phyloP scores from a whole-genome alignment of 2,113 vertebrate species.

The Nycticebus coucang region DNA sequence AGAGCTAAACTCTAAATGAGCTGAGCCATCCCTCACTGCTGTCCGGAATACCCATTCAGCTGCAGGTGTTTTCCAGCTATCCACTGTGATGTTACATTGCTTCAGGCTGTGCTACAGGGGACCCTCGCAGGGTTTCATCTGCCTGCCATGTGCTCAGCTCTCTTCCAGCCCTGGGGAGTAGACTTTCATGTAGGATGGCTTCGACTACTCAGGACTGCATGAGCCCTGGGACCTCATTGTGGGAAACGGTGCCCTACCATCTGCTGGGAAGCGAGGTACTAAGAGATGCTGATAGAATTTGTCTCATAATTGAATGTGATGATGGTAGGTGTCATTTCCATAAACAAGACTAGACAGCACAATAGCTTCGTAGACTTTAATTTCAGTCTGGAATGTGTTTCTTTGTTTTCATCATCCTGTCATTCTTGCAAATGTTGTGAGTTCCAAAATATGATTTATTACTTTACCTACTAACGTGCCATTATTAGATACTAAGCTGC shows the following conservation, averaged over 20 bases:
- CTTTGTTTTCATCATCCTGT: slow-evolving; percentile 74
- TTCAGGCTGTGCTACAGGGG: slow-evolving; percentile 74
- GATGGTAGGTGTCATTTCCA: slow-evolving; percentile 59
- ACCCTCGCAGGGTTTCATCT: slow-evolving; percentile 59
- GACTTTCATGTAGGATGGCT: slow-evolving; percentile 65
- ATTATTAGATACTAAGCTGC: slow-evolving; percentile 66
- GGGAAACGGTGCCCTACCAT: slow-evolving; percentile 59
- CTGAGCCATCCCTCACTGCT: slow-evolving; percentile 52
- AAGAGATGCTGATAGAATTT: slow-evolving; percentile 71
- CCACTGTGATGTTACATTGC: slow-evolving; percentile 72
- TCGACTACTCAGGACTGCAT: slow-evolving; percentile 38
- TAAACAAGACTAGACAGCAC: slow-evolving; percentile 71
- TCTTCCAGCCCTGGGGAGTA: slow-evolving; percentile 33
- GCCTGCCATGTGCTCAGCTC: slow-evolving; percentile 59
- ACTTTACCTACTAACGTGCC: slow-evolving; percentile 61
- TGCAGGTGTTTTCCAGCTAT: slow-evolving; percentile 68
- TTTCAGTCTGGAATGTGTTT: slow-evolving; percentile 57
- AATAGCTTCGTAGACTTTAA: slow-evolving; percentile 46
- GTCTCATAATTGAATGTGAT: slow-evolving; percentile 62
- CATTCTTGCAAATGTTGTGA: slow-evolving; percentile 56
- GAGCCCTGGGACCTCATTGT: slow-evolving; percentile 52
- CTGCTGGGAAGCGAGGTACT: slow-evolving; percentile 23
- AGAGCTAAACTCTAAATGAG: slow-evolving; percentile 58
- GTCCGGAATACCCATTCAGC: slow-evolving; percentile 37
- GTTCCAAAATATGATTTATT: slow-evolving; percentile 78